Evolutionary conservation across 2,797 vertebrate genomes (phyloP).

Genomic region (Hemitrygon akajei): DNA sequence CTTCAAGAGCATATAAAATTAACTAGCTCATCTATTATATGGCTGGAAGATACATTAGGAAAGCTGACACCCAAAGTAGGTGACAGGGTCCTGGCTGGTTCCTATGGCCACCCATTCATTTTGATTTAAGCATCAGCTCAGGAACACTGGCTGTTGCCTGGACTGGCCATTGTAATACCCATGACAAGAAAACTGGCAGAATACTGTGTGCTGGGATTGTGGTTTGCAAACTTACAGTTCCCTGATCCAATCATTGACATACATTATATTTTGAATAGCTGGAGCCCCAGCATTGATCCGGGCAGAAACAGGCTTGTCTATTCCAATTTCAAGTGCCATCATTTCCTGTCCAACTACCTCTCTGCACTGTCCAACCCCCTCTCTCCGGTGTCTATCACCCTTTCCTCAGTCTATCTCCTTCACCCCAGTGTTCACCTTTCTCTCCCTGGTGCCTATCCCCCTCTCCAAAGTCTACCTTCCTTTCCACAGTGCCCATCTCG

Average conservation of each 20-base stretch:
- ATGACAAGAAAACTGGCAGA: too few species aligned
- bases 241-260: too few species aligned
- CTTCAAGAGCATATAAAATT: neutral
- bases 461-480: too few species aligned
- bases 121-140: neutral
- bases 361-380: neutral
- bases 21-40: neutral
- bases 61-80: neutral
- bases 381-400: neutral
- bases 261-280: too few species aligned
- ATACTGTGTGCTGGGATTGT: too few species aligned
- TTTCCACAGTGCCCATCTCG: too few species aligned
- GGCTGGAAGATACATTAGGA: neutral
- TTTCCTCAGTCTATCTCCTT: neutral
- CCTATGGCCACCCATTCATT: neutral
- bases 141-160: neutral
- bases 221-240: too few species aligned
- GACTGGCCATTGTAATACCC: too few species aligned
- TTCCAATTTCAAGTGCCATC: too few species aligned
- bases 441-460: neutral
- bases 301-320: too few species aligned
- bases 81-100: neutral
- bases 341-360: neutral
- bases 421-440: neutral
- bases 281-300: too few species aligned